Evolutionary conservation across 2,113 vertebrate species (phyloP).

Genomic region (Empidonax alnorum): DNA sequence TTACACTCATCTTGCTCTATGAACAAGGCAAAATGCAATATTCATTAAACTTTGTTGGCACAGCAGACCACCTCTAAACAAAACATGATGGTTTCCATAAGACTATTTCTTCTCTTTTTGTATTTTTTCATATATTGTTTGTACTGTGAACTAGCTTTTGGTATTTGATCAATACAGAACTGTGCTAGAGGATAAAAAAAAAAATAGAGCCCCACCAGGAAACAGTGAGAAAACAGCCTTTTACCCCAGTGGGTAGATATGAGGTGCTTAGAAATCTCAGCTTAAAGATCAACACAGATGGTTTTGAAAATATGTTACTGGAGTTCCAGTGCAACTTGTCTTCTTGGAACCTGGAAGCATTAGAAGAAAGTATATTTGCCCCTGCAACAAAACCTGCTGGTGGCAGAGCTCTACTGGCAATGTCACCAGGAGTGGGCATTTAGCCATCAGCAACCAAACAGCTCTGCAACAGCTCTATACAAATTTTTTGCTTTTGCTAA

Average conservation of each 20-base stretch:
- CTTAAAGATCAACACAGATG: not conserved
- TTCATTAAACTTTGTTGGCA: not conserved
- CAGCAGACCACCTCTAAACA: not conserved
- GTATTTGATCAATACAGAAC: not conserved
- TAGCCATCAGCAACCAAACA: not conserved
- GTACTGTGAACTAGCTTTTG: not conserved
- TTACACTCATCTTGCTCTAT: not conserved
- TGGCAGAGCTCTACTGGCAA: not conserved
- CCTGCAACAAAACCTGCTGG: not conserved
- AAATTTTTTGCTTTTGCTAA: not conserved
- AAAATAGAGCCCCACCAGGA: not conserved
- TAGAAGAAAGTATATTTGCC: not conserved
- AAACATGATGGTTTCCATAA: not conserved
- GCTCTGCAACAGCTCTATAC: not conserved
- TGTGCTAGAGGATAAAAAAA: not conserved
- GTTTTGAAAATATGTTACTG: not conserved
- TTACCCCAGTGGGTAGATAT: not conserved
- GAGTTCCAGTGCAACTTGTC: not conserved
- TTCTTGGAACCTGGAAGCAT: not conserved
- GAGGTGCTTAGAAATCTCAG: not conserved
- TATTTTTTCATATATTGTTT: not conserved
- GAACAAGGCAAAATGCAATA: not conserved
- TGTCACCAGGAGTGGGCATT: rapidly evolving
- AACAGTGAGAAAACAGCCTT: not conserved
- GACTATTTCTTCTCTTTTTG: not conserved